Conservation (phyloP, 2,888 invertebrate species). For the Drosophila anomalata region DNA sequence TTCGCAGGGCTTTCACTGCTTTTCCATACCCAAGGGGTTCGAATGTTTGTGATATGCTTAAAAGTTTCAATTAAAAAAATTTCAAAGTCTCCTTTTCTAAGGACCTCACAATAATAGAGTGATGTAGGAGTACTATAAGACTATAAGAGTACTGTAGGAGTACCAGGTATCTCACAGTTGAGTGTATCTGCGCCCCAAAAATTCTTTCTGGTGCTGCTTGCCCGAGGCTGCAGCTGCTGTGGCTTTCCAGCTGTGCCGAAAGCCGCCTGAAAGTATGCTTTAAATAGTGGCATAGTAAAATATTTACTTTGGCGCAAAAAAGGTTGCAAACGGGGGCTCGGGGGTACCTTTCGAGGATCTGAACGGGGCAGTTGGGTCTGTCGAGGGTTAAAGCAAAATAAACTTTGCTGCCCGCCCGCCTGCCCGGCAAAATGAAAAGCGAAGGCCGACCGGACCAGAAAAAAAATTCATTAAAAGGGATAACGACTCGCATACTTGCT, state of each 20-base stretch:
- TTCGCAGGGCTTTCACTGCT: constrained; percentile 28
- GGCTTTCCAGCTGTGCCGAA: constrained; percentile 66
- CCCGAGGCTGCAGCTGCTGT: constrained; percentile 39
- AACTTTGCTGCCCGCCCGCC: constrained; percentile 32
- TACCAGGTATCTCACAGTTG: background rate
- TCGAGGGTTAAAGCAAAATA: constrained; percentile 30
- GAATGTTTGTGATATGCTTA: background rate
- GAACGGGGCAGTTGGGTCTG: constrained; percentile 1
- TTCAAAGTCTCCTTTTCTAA: background rate
- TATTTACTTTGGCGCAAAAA: constrained; percentile 72
- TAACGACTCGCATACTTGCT: constrained; percentile 74
- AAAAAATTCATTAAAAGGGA: constrained; percentile 80
- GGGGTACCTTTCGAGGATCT: constrained; percentile 1
- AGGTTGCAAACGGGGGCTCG: constrained; percentile 31
- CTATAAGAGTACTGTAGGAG: background rate
- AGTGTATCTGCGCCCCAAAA: background rate
- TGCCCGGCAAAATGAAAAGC: constrained; percentile 55
- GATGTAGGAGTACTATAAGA: too few species aligned
- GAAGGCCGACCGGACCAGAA: constrained; percentile 59
- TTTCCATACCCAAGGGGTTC: background rate
- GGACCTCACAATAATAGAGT: too few species aligned
- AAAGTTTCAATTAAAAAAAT: background rate
- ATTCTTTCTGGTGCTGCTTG: constrained; percentile 5
- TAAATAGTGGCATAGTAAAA: constrained; percentile 76
- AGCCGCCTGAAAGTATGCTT: constrained; percentile 73